These are phyloP conservation scores for Sparidentex hasta DNA, from an alignment of 2,797 vertebrate genomes.

Conservation along the genomic window DNA sequence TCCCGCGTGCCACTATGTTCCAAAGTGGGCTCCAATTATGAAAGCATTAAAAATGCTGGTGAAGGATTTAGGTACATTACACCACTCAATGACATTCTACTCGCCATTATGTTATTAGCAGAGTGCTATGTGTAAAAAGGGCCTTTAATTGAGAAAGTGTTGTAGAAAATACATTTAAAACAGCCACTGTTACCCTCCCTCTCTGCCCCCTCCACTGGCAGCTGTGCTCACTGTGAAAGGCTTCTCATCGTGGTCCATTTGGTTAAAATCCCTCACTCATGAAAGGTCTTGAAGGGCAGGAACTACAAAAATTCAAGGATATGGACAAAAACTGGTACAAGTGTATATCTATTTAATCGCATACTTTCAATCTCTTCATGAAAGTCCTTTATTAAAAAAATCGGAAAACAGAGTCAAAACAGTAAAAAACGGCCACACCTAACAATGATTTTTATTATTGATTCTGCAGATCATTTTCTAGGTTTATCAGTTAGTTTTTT, in stretches of 20 bases:
- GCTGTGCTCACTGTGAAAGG: conserved; percentile 70
- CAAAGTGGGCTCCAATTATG: conserved; percentile 90
- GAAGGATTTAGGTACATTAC: conserved; percentile 90
- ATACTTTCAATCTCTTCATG: conserved; percentile 9
- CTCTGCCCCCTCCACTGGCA: conserved; percentile 56
- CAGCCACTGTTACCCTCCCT: conserved; percentile 59
- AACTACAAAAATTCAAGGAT: conserved; percentile 34
- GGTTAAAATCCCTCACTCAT: conserved; percentile 69
- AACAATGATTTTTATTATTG: background rate
- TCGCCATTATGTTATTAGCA: conserved; percentile 89
- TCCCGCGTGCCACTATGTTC: conserved; percentile 77
- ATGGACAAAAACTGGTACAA: conserved; percentile 23
- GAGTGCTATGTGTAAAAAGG: conserved; percentile 84
- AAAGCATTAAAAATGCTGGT: conserved; percentile 87
- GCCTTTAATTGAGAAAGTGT: conserved; percentile 83
- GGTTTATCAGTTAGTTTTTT: background rate
- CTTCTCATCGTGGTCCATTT: conserved; percentile 73
- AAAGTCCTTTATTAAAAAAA: conserved; percentile 13
- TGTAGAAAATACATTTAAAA: conserved; percentile 80
- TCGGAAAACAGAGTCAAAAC: background rate
- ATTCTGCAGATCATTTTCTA: background rate
- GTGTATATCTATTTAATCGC: conserved; percentile 6
- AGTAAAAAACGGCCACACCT: background rate
- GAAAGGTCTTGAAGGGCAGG: conserved; percentile 56
- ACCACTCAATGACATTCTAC: conserved; percentile 89